These are phyloP conservation scores for Mythimna loreyi DNA, from an alignment of 2,888 invertebrate species.

Conservation along the genomic window DNA sequence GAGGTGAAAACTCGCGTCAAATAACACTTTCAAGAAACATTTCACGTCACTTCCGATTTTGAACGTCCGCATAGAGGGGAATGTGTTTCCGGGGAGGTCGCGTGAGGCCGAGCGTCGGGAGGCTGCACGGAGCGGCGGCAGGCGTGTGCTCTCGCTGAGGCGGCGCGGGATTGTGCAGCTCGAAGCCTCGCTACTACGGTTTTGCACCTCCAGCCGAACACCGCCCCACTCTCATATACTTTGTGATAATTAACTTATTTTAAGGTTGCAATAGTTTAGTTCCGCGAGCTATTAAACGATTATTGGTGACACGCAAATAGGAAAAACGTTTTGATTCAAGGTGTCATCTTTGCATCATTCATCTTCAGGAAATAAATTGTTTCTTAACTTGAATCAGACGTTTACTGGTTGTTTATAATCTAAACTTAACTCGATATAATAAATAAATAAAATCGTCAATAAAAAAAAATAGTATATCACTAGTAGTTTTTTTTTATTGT, in stretches of 20 bases:
- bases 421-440: neutral
- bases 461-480: too few species aligned
- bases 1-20: constrained; percentile 76
- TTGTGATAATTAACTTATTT: constrained; percentile 79
- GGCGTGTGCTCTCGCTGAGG: constrained; percentile 75
- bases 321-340: constrained; percentile 62
- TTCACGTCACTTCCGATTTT: constrained; percentile 81
- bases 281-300: constrained; percentile 67
- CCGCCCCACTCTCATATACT: constrained; percentile 80
- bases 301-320: constrained; percentile 62
- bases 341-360: constrained; percentile 59
- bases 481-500: too few species aligned
- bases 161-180: constrained; percentile 74
- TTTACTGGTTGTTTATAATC: neutral
- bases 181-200: constrained; percentile 71
- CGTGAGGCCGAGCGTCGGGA: constrained; percentile 14
- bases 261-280: constrained; percentile 73
- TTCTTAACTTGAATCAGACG: constrained; percentile 16
- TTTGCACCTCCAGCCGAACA: constrained; percentile 75
- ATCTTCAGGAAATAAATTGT: constrained; percentile 40
- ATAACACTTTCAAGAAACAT: constrained; percentile 83
- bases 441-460: too few species aligned
- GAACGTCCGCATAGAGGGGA: constrained; percentile 75
- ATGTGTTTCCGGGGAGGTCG: constrained; percentile 33
- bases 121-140: constrained; percentile 36